phyloP scores from a whole-genome alignment of 1,140 invertebrate genomes.

The Temnothorax longispinosus region DNA sequence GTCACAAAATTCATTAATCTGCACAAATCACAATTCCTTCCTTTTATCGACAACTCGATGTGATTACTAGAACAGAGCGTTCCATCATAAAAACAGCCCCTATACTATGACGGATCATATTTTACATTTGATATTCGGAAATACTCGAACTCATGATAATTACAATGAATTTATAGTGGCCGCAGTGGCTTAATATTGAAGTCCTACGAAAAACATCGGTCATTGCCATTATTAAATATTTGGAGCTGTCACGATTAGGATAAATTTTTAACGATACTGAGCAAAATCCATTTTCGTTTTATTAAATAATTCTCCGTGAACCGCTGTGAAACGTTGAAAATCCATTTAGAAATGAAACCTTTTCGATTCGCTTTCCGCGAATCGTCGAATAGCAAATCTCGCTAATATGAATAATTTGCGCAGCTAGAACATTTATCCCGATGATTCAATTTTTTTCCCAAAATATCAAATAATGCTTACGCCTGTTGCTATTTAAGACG shows the following conservation, averaged over 20 bases:
- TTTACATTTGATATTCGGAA: slow-evolving; percentile 17
- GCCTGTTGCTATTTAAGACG: background rate
- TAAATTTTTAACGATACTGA: slow-evolving; percentile 27
- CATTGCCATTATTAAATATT: slow-evolving; percentile 22
- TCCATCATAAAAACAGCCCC: slow-evolving; percentile 16
- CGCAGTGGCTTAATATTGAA: background rate
- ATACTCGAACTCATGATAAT: slow-evolving; percentile 23
- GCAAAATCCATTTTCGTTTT: background rate
- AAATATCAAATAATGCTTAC: slow-evolving; percentile 35
- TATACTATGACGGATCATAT: slow-evolving; percentile 3
- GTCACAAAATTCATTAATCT: slow-evolving; percentile 23
- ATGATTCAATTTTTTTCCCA: background rate
- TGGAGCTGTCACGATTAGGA: slow-evolving; percentile 1
- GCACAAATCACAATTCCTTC: slow-evolving; percentile 15
- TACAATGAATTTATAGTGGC: background rate
- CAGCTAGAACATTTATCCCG: background rate
- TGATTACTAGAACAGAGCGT: slow-evolving; percentile 3
- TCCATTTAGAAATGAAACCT: background rate
- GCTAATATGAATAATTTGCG: background rate
- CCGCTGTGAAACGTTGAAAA: background rate
- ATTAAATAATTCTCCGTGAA: slow-evolving; percentile 8
- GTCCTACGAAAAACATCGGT: background rate
- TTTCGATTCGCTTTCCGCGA: background rate
- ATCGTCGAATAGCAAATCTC: background rate
- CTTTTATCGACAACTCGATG: slow-evolving; percentile 38